These are phyloP conservation scores for Nesometra sesokonis DNA, from an alignment of 35 echinoderm and acorn worm genomes.

Conservation along the genomic window DNA sequence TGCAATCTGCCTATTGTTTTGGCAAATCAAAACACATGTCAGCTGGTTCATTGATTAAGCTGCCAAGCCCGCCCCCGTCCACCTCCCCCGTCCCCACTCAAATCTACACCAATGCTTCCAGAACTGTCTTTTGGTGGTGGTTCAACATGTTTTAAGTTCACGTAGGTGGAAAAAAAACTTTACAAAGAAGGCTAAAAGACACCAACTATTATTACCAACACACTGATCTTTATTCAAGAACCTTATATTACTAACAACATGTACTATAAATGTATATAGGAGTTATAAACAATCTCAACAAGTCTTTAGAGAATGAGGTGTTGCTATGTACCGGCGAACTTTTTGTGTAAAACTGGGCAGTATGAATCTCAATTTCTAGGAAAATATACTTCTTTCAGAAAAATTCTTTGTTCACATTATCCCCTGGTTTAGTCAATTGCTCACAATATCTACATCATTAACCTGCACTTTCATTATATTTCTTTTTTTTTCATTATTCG, in stretches of 20 bases:
- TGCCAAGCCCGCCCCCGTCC: too few relatives aligned
- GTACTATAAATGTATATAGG: background rate
- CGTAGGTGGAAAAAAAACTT: too few relatives aligned
- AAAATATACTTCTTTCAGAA: slow-evolving; percentile 1
- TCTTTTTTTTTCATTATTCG: background rate
- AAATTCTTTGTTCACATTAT: background rate
- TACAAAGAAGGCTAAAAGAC: too few relatives aligned
- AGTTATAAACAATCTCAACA: background rate
- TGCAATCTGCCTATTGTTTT: too few relatives aligned
- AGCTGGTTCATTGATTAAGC: too few relatives aligned
- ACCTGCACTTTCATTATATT: background rate
- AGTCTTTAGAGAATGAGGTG: background rate
- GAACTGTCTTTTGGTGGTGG: too few relatives aligned
- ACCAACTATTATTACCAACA: background rate
- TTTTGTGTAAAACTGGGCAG: background rate
- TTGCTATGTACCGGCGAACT: background rate
- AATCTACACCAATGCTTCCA: too few relatives aligned
- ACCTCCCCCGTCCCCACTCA: too few relatives aligned
- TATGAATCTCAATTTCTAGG: background rate
- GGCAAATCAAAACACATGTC: too few relatives aligned
- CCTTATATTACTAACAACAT: background rate
- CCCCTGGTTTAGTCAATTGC: background rate
- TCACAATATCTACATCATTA: background rate
- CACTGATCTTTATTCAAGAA: background rate
- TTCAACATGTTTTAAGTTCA: too few relatives aligned